phyloP scores from a whole-genome alignment of 1,140 invertebrate genomes.

The Periplaneta americana region DNA sequence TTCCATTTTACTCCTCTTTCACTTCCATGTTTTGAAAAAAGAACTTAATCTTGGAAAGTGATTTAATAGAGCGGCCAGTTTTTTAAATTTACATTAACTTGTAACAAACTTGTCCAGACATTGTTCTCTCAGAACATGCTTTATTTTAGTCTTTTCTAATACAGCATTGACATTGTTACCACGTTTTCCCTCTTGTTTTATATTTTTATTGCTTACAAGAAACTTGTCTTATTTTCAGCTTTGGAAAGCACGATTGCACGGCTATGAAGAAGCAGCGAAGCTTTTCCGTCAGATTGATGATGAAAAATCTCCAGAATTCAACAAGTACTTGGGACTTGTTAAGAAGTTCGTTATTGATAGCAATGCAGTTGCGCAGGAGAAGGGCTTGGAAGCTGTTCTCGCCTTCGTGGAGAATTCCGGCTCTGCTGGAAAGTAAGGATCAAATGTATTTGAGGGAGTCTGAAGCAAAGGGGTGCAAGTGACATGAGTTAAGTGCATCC shows the following conservation, averaged over 20 bases:
- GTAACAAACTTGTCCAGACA: slow-evolving; percentile 3
- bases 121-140: slow-evolving; percentile 6
- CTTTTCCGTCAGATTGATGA: slow-evolving; percentile 80
- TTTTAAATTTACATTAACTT: not conserved
- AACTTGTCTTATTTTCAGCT: slow-evolving; percentile 41
- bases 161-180: slow-evolving; percentile 3
- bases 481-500: no score
- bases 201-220: not conserved
- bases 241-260: slow-evolving; percentile 91
- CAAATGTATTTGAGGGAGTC: no score
- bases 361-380: slow-evolving; percentile 94
- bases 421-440: slow-evolving; percentile 64
- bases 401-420: slow-evolving; percentile 87
- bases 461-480: no score
- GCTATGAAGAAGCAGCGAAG: slow-evolving; percentile 90
- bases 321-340: slow-evolving; percentile 83
- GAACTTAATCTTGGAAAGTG: not conserved
- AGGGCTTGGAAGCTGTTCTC: slow-evolving; percentile 86
- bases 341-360: slow-evolving; percentile 95
- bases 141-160: slow-evolving; percentile 6
- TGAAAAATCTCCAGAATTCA: slow-evolving; percentile 91
- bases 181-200: slow-evolving; percentile 7
- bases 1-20: not conserved
- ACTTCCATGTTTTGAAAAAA: not conserved
- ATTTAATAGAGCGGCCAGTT: not conserved